Evolutionary conservation across 2,888 invertebrate species (phyloP).

Genomic region (Thera britannica): DNA sequence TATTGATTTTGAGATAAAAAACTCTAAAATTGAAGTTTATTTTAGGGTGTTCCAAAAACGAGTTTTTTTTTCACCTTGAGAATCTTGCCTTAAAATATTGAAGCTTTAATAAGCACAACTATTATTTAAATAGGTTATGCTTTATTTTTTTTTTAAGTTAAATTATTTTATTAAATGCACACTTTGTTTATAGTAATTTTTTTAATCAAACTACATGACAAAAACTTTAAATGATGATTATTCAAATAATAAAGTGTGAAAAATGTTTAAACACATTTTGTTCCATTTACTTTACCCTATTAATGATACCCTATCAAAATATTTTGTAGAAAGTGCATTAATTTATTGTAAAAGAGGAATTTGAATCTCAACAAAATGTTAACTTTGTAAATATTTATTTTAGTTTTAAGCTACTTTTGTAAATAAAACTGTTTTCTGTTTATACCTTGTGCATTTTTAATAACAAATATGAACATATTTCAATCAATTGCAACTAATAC

Average conservation of each 20-base stretch:
- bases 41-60: neutral
- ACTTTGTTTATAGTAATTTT: neutral
- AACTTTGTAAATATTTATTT: slow-evolving; percentile 68
- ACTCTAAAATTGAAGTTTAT: neutral
- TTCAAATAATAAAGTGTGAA: neutral
- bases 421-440: slow-evolving; percentile 65
- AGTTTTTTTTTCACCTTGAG: neutral
- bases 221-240: neutral
- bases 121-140: neutral
- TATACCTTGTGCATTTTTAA: slow-evolving; percentile 24
- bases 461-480: neutral
- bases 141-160: neutral
- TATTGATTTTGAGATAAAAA: neutral
- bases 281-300: neutral
- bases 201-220: neutral
- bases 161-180: neutral
- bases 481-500: slow-evolving; percentile 50
- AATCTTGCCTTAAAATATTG: slow-evolving; percentile 15
- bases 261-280: neutral
- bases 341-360: neutral
- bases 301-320: slow-evolving; percentile 11
- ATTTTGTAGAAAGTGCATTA: neutral
- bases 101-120: neutral
- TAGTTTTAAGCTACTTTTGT: slow-evolving; percentile 57
- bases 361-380: slow-evolving; percentile 14